These are phyloP conservation scores for Hassar affinis DNA, from an alignment of 2,113 vertebrate genomes.

Conservation along the genomic window DNA sequence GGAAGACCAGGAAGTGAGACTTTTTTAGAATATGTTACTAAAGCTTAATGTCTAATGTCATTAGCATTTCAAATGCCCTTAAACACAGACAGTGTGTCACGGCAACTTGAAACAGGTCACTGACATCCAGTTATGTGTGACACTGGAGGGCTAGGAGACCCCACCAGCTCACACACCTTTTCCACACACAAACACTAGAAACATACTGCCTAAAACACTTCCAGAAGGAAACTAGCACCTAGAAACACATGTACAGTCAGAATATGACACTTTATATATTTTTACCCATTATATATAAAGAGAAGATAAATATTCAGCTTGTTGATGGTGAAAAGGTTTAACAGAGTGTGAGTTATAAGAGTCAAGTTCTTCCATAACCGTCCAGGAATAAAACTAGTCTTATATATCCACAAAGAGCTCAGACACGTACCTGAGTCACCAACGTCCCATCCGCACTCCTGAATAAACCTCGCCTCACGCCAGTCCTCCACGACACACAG, in stretches of 20 bases:
- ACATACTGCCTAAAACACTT: neutral
- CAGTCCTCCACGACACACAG: neutral
- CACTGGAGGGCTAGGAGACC: neutral
- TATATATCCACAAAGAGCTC: neutral
- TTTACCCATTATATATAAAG: neutral
- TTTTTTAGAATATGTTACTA: neutral
- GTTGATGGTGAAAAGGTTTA: neutral
- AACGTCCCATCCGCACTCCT: conserved; percentile 23
- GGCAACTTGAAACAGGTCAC: conserved; percentile 24
- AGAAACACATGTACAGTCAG: neutral
- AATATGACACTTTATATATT: neutral
- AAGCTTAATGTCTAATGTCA: neutral
- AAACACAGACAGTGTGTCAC: neutral
- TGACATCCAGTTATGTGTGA: conserved; percentile 29
- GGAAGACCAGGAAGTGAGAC: neutral
- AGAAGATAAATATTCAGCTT: neutral
- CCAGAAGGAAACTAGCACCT: neutral
- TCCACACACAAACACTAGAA: neutral
- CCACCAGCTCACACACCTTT: conserved; percentile 1
- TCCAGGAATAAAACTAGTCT: neutral
- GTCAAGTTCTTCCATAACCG: neutral
- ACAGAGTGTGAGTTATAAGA: no score
- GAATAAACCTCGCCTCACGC: conserved; percentile 6
- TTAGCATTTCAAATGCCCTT: neutral
- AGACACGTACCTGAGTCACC: conserved; percentile 43